Evolutionary conservation across 2,888 invertebrate genomes (phyloP).

Genomic region (Rapana venosa): DNA sequence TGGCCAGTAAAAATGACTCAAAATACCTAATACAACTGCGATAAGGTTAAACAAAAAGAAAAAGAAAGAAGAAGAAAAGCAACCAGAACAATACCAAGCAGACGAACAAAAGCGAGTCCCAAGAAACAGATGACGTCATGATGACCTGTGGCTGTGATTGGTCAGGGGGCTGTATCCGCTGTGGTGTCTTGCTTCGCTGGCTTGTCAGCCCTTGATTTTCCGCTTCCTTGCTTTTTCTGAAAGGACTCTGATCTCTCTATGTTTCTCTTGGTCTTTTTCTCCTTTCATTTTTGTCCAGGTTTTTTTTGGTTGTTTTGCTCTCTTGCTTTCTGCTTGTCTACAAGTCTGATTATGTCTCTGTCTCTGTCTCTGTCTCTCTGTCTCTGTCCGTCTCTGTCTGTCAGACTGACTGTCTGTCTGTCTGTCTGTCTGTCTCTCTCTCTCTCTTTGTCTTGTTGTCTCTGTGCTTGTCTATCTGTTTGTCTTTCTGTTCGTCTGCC

Average conservation of each 20-base stretch:
- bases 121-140: no score
- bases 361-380: background rate
- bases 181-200: no score
- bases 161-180: no score
- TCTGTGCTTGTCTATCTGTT: background rate
- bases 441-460: background rate
- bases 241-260: background rate
- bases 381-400: background rate
- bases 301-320: background rate
- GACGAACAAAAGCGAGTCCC: no score
- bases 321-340: background rate
- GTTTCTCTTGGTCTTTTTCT: background rate
- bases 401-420: background rate
- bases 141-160: no score
- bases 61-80: no score
- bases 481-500: background rate
- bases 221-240: no score
- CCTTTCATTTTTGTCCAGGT: background rate
- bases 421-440: constrained; percentile 7
- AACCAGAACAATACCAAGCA: no score
- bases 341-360: background rate
- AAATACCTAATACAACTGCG: no score
- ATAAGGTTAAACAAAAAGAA: no score
- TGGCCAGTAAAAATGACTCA: no score
- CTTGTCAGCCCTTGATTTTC: no score